phyloP scores from a whole-genome alignment of 2,113 vertebrate species.

The Channa argus region DNA sequence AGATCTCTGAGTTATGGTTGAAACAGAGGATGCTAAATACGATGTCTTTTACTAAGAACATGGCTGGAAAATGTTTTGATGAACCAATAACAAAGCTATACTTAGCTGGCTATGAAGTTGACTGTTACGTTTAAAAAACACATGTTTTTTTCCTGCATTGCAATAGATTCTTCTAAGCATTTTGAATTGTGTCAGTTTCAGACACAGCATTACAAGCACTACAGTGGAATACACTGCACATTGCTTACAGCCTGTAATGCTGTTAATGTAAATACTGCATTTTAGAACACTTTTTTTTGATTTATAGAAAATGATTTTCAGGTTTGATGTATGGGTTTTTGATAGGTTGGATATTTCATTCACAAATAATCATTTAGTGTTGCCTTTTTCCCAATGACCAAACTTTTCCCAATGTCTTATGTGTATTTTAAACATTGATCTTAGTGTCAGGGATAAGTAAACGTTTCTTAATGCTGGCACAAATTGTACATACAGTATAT shows the following conservation, averaged over 20 bases:
- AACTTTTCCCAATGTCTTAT: slow-evolving; percentile 80
- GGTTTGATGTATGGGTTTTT: slow-evolving; percentile 69
- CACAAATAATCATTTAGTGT: slow-evolving; percentile 74
- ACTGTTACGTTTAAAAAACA: slow-evolving; percentile 79
- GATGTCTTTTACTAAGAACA: slow-evolving; percentile 71
- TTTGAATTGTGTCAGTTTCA: slow-evolving; percentile 70
- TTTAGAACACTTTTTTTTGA: slow-evolving; percentile 63
- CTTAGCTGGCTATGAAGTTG: slow-evolving; percentile 80
- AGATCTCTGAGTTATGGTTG: slow-evolving; percentile 66
- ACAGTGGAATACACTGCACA: slow-evolving; percentile 72
- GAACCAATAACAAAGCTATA: slow-evolving; percentile 77
- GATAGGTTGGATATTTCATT: slow-evolving; percentile 72
- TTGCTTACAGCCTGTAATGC: slow-evolving; percentile 73
- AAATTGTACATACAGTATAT: slow-evolving; percentile 75
- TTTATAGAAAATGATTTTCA: slow-evolving; percentile 65
- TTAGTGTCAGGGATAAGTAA: slow-evolving; percentile 77
- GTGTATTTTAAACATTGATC: slow-evolving; percentile 75
- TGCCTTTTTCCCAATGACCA: slow-evolving; percentile 78
- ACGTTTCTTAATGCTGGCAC: slow-evolving; percentile 76
- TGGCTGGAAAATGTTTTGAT: slow-evolving; percentile 77
- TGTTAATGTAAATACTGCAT: slow-evolving; percentile 71
- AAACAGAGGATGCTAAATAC: slow-evolving; percentile 62
- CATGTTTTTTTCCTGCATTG: slow-evolving; percentile 62
- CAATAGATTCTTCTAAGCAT: slow-evolving; percentile 64
- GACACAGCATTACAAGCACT: slow-evolving; percentile 75